These are phyloP conservation scores for Casuarius casuarius DNA, from an alignment of 2,113 vertebrate species.

Conservation along the genomic window DNA sequence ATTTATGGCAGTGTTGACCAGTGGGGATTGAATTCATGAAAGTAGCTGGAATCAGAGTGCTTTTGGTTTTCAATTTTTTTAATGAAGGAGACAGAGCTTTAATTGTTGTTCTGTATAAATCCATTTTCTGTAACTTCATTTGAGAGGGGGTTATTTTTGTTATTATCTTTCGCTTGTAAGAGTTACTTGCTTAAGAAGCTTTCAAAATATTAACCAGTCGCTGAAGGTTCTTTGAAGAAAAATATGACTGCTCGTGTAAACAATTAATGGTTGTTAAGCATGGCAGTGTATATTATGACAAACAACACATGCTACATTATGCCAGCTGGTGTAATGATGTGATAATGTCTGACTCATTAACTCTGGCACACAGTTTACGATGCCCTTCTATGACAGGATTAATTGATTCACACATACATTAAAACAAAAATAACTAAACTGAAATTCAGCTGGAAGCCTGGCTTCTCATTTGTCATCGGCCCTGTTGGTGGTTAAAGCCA, in stretches of 20 bases:
- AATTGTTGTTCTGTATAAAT: not conserved
- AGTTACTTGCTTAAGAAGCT: conserved; percentile 74
- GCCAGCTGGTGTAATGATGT: conserved; percentile 98
- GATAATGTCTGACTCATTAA: conserved; percentile 99
- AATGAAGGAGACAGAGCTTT: not conserved
- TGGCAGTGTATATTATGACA: conserved; percentile 98
- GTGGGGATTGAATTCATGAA: not conserved
- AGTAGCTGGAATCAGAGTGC: not conserved
- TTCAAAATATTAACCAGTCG: conserved; percentile 81
- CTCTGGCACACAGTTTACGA: conserved; percentile 96
- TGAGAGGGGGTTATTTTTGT: not conserved
- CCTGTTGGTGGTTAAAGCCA: conserved; percentile 72
- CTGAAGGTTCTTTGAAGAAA: conserved; percentile 86
- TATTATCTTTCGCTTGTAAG: conserved; percentile 45
- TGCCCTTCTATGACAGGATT: conserved; percentile 96
- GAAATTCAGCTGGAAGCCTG: conserved; percentile 90
- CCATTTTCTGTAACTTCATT: not conserved
- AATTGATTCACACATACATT: conserved; percentile 99
- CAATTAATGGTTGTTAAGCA: conserved; percentile 93
- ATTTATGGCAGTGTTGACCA: not conserved
- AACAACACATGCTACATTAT: conserved; percentile 97
- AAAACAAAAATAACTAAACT: conserved; percentile 96
- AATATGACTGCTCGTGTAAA: conserved; percentile 87
- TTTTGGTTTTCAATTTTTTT: not conserved
- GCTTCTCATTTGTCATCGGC: conserved; percentile 87